Evolutionary conservation across 2,888 invertebrate species (phyloP), one percentile per base, ranked within the genome.

Genomic region (Drosophila setosimentum): DNA sequence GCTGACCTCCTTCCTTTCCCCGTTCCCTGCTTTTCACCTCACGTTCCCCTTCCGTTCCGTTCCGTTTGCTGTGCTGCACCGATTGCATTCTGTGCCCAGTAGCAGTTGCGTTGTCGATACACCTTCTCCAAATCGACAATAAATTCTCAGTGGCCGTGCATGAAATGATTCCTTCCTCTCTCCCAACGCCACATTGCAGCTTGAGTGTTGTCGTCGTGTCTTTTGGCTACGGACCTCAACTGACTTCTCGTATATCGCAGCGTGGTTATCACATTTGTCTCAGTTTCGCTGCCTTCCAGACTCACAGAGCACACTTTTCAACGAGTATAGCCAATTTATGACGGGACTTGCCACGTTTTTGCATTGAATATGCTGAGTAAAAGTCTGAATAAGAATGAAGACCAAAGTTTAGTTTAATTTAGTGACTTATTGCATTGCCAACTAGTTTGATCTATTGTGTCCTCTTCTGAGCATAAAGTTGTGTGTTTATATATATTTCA

Each of bases 51-150:
- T 30, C 53, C 68, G 11, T 2, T 30, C 42, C 21, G 21, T 21
- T 11, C 21, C 16, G 4, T 18, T 5, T 32, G 7, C n/a, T 63
- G 27, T 21, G 18, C 35, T 30, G 24, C 66, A 42, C 7, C 64
- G 51, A 62, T 57, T 71, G 78, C 71, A 80, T 80, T 72, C 73
- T 92, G 92, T 93, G 92, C 93, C 93, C 93, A 92, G 93, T 93
- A 93, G 93, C 93, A 91, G 89, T 93, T 92, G 89, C 91, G 80
- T 91, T 91, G 93, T 93, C 93, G 92, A 92, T 93, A 92, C 92
- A 90, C 90, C 90, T 92, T 92, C 91, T 89, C 89, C 81, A 87
- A 87, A 91, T 92, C 92, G 91, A 91, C 91, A 91, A 93, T 93
- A 93, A 93, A 93, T 93, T 93, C 92, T 89, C 82, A 75, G 85